Base-by-base conservation (phyloP, 2,113 vertebrate genomes). In the Oreocharis arfaki region DNA sequence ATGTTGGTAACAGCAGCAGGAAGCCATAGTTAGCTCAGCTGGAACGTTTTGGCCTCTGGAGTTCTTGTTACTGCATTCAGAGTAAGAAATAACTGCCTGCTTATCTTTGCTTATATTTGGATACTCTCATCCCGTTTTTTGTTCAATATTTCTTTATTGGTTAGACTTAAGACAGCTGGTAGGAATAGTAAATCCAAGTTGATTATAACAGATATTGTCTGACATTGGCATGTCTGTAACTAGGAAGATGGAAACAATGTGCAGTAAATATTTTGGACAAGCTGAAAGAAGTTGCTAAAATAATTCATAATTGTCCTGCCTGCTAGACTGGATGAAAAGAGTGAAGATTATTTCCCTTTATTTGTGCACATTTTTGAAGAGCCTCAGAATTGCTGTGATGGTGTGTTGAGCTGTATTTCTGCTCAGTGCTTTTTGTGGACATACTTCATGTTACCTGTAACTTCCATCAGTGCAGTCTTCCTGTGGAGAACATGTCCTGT, bases 181-280 rank as follows among this genome's bases (percentile, higher is more conserved):
- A 83, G 78, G 74, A 90, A 67, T 56, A 90, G 68, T 83, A 87
- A 89, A 90, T 90, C 59, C 59, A 63, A 80, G 59, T 70, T 90
- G 84, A 90, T 80, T 83, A 21, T 90, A 83, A 77, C 61, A 93
- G 93, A 87, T 90, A 86, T 2, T 88, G 70, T 90, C 70, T 95
- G 70, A n/a, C 37, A 49, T 35, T 88, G 93, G 41, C 53, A 11
- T 77, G 42, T 83, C 70, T 91, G 61, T 84, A 93, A 91, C 50
- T 90, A 87, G 89, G 71, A 95, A 91, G 82, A 93, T 88, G 82
- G 86, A 94, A 94, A 96, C 89, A 96, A 95, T 88, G 71, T 55
- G 65, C 78, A 87, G 63, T 95, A 88, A 96, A 83, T 96, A 89
- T 83, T 97, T 95, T 90, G 75, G 93, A 80, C 78, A 84, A 93